Evolutionary conservation across 2,888 invertebrate species (phyloP), one percentile per base, ranked within the genome.

Genomic region (Micropterix aruncella): DNA sequence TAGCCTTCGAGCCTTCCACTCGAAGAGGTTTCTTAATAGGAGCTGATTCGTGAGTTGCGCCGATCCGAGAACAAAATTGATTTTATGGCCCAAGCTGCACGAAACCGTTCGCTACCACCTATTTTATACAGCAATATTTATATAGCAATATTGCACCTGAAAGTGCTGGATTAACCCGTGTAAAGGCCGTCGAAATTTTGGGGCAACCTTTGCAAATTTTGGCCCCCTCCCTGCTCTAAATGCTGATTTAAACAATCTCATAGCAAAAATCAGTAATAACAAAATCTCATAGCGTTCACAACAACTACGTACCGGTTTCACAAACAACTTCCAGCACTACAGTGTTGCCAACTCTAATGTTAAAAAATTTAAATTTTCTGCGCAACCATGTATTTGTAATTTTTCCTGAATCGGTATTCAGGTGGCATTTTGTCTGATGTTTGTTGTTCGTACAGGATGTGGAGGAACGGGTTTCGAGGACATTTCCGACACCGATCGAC

Each of bases 401-500:
- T 4, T 38, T 37, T 27, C 37, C 18, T 19, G 16, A 9, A 14
- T 17, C 19, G 19, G 16, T 16, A 15, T 18, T 27, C 16, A 5
- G 38, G 18, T 38, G 18, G 37, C 41, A 38, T 46, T 48, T 44
- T n/a, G n/a, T n/a, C n/a, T n/a, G n/a, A n/a, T n/a, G n/a, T n/a
- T n/a, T n/a, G n/a, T n/a, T n/a, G 44, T 19, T 43, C 18, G 61
- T 62, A 12, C 67, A 86, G 77, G 96, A 96, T 68, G 90, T 96
- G 54, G 94, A 95, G 60, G 92, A 93, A 55, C 76, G 92, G 50
- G 92, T 96, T 27, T 80, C 84, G 51, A 84, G 84, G 53, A 88
- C 89, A 44, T 94, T 95, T 72, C 95, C 95, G n/a, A 85, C 86
- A 14, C 94, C 95, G 2, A 86, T 96, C 53, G 92, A 94, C 66